Conservation (phyloP, 2,113 vertebrate genomes). For the Zapus hudsonius region DNA sequence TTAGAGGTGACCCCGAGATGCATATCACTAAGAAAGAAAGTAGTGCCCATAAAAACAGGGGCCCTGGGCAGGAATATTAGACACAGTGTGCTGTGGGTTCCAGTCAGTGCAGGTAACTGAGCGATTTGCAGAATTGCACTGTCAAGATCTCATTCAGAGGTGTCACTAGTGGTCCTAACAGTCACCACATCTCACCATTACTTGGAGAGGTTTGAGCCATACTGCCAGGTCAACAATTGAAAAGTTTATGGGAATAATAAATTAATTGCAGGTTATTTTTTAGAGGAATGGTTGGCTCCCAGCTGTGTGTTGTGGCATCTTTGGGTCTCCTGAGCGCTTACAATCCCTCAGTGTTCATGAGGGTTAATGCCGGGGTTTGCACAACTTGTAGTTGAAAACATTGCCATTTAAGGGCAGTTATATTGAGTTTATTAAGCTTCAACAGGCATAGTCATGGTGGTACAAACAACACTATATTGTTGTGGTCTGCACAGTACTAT, state of each 20-base stretch:
- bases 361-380: neutral
- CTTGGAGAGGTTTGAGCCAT: neutral
- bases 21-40: constrained; percentile 83
- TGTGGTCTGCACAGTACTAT: constrained; percentile 70
- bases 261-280: constrained; percentile 52
- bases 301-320: constrained; percentile 80
- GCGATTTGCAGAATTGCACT: neutral
- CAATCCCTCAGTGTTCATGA: constrained; percentile 45
- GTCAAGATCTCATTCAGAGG: constrained; percentile 22
- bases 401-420: constrained; percentile 74
- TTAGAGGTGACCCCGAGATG: constrained; percentile 84
- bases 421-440: constrained; percentile 65
- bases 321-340: constrained; percentile 52
- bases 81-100: constrained; percentile 85
- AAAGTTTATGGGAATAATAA: constrained; percentile 66
- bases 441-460: constrained; percentile 73
- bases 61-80: constrained; percentile 77
- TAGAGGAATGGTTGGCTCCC: constrained; percentile 74
- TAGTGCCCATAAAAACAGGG: constrained; percentile 79
- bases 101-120: constrained; percentile 90
- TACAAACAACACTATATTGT: constrained; percentile 64
- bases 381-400: constrained; percentile 1
- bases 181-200: neutral
- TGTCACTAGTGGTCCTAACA: constrained; percentile 46
- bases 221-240: constrained; percentile 63